Percentiles rank a stretch among this genome's conserved stretches.
These are phyloP conservation scores for Rhorus exstirpatorius DNA, from an alignment of 2,888 invertebrate species.

Conservation along the genomic window DNA sequence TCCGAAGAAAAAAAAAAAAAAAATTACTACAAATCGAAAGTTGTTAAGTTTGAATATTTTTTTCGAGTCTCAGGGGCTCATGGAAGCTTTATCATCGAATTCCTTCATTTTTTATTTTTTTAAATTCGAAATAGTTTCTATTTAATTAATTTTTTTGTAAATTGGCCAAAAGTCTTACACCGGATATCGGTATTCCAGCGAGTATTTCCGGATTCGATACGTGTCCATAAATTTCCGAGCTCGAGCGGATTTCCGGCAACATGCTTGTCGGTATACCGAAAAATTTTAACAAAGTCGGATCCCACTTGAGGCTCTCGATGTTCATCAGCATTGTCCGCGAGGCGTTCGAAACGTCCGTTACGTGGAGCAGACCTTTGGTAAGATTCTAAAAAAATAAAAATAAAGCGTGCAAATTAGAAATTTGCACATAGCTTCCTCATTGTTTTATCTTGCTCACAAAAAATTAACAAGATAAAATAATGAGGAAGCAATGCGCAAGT, in stretches of 20 bases:
- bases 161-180: slow-evolving; percentile 88
- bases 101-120: not conserved
- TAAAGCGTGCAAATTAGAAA: no score
- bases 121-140: not conserved
- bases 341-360: slow-evolving; percentile 99
- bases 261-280: slow-evolving; percentile 95
- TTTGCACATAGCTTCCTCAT: no score
- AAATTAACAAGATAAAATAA: no score
- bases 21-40: no score
- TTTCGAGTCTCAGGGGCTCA: no score
- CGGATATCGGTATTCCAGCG: slow-evolving; percentile 94
- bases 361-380: slow-evolving; percentile 90
- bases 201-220: slow-evolving; percentile 90
- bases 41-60: no score
- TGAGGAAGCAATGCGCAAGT: no score
- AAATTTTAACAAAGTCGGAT: slow-evolving; percentile 94
- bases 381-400: slow-evolving; percentile 88
- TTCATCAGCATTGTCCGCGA: slow-evolving; percentile 99
- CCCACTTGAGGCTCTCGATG: slow-evolving; percentile 95
- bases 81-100: no score
- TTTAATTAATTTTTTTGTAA: not conserved
- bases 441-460: no score
- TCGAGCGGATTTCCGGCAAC: slow-evolving; percentile 95
- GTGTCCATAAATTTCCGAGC: slow-evolving; percentile 96
- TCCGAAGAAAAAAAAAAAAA: no score